phyloP scores from a whole-genome alignment of 2,113 vertebrate genomes.

The Morone saxatilis region DNA sequence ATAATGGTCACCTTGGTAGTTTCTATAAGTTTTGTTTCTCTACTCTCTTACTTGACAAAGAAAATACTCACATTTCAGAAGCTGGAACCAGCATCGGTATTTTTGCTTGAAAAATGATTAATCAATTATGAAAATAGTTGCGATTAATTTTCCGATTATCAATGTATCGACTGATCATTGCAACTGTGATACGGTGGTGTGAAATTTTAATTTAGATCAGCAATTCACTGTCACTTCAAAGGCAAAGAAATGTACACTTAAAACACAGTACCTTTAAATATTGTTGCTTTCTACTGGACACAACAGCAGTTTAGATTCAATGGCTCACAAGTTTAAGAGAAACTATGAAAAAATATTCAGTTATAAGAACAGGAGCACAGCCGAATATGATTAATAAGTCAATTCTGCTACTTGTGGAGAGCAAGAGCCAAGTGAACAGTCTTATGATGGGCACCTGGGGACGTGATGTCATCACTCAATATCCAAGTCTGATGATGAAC shows the following conservation, averaged over 20 bases:
- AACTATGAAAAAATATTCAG: conserved; percentile 48
- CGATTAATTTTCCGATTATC: neutral
- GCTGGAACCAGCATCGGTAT: neutral
- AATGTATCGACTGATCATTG: neutral
- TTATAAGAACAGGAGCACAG: conserved; percentile 45
- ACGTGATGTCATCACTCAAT: conserved; percentile 72
- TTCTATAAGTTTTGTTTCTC: no score
- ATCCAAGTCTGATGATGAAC: conserved; percentile 66
- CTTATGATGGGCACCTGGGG: conserved; percentile 51
- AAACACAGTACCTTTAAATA: neutral
- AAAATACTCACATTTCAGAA: neutral
- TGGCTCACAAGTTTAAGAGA: neutral
- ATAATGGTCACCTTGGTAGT: neutral
- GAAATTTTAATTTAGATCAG: neutral
- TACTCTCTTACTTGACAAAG: neutral
- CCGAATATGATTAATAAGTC: conserved; percentile 55
- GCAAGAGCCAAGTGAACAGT: conserved; percentile 53
- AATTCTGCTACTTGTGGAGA: conserved; percentile 39
- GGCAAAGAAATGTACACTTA: neutral
- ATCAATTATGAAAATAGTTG: neutral
- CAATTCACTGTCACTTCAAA: neutral
- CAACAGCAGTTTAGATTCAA: neutral
- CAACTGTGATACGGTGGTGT: neutral
- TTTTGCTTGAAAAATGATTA: neutral
- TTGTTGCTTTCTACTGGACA: neutral